A percentile compares a stretch with the other conserved stretches of the same genome.
Evolutionary conservation across 1,140 invertebrate genomes (phyloP).

Genomic region (Drosophila elegans): DNA sequence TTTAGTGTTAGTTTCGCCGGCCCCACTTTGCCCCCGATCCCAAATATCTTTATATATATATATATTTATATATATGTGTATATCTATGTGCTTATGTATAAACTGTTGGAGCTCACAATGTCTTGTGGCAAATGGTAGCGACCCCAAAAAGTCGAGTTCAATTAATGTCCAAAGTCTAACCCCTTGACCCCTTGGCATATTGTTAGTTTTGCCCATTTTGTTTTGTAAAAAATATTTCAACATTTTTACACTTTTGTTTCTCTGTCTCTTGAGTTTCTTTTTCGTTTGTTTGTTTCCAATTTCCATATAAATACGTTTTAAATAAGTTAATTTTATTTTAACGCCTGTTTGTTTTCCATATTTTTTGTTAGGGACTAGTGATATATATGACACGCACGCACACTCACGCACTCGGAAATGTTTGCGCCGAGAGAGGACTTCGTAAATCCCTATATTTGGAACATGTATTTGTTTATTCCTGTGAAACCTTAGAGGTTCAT

Average conservation of each 20-base stretch:
- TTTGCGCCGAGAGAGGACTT: constrained; percentile 16
- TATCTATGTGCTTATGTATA: constrained; percentile 36
- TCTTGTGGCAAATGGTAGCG: constrained; percentile 35
- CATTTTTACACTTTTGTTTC: constrained; percentile 36
- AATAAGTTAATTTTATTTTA: constrained; percentile 23
- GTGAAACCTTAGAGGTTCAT: constrained; percentile 51
- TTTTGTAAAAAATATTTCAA: constrained; percentile 57
- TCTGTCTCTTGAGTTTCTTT: constrained; percentile 15
- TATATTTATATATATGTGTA: constrained; percentile 18
- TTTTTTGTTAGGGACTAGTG: constrained; percentile 56
- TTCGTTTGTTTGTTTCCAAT: constrained; percentile 31
- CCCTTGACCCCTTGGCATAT: constrained; percentile 19
- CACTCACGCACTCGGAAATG: constrained; percentile 6
- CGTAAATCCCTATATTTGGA: constrained; percentile 11
- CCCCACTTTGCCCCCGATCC: constrained; percentile 13
- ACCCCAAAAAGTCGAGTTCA: constrained; percentile 13
- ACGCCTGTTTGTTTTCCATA: constrained; percentile 27
- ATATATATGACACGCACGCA: constrained; percentile 47
- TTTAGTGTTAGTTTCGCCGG: constrained; percentile 42
- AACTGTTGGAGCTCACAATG: constrained; percentile 26
- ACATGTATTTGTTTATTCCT: constrained; percentile 22
- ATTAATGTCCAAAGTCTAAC: constrained; percentile 14
- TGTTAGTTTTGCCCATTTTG: constrained; percentile 11
- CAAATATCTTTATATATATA: constrained; percentile 21
- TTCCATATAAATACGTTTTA: constrained; percentile 31